Conservation (phyloP, 2,113 vertebrate genomes). For the Brevimyrus niger region DNA sequence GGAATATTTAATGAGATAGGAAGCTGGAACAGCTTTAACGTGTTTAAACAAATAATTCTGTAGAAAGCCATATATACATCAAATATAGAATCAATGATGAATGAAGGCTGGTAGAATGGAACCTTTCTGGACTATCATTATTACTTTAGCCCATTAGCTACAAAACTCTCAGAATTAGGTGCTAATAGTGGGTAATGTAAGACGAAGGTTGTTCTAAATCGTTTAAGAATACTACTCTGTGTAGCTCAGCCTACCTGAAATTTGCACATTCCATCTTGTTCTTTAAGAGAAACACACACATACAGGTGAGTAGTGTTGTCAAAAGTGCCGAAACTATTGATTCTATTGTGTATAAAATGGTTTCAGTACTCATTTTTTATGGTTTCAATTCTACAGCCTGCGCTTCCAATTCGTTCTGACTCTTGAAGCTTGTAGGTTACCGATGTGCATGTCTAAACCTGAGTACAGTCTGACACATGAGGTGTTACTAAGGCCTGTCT, state of each 20-base stretch:
- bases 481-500: background rate
- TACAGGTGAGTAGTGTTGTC: background rate
- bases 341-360: background rate
- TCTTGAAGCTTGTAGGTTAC: background rate
- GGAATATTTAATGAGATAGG: background rate
- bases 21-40: background rate
- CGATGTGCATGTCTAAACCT: background rate
- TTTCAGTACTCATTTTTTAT: background rate
- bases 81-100: background rate
- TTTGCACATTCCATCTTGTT: background rate
- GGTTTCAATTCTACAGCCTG: background rate
- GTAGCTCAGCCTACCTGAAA: background rate
- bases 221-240: background rate
- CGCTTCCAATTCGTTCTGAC: background rate
- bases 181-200: background rate
- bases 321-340: background rate
- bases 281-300: background rate
- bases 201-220: background rate
- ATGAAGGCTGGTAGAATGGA: background rate
- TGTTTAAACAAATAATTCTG: background rate
- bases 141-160: background rate
- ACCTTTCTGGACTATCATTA: background rate
- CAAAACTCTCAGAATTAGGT: background rate
- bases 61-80: background rate
- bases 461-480: background rate